phyloP scores from a whole-genome alignment of 2,888 invertebrate genomes.

The Odontocerum albicorne region DNA sequence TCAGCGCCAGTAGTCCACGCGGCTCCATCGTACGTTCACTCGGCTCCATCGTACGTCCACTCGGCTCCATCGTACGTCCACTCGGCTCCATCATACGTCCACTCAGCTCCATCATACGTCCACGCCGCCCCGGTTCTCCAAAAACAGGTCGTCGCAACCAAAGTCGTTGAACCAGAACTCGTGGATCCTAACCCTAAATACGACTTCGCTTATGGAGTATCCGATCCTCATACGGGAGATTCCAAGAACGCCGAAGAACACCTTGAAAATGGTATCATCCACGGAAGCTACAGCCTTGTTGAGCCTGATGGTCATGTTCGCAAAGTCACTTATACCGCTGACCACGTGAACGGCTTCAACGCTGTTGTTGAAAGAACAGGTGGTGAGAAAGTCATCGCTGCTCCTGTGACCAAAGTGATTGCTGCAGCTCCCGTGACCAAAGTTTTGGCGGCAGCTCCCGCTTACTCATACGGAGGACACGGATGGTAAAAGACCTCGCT shows the following conservation, averaged over 20 bases:
- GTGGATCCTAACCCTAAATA: slow-evolving; percentile 58
- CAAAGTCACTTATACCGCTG: slow-evolving; percentile 58
- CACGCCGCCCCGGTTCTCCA: slow-evolving; percentile 32
- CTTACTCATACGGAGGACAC: slow-evolving; percentile 35
- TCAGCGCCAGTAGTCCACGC: slow-evolving; percentile 25
- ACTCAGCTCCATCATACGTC: slow-evolving; percentile 18
- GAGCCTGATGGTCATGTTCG: slow-evolving; percentile 57
- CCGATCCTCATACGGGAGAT: slow-evolving; percentile 56
- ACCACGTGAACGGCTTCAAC: slow-evolving; percentile 56
- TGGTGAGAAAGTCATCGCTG: slow-evolving; percentile 41
- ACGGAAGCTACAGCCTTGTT: slow-evolving; percentile 57
- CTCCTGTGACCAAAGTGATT: slow-evolving; percentile 37
- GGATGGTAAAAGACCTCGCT: slow-evolving; percentile 16
- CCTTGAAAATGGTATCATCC: slow-evolving; percentile 56
- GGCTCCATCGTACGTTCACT: slow-evolving; percentile 22
- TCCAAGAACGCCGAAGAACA: slow-evolving; percentile 56
- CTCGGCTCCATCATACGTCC: slow-evolving; percentile 20
- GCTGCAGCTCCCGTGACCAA: slow-evolving; percentile 31
- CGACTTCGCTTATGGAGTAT: slow-evolving; percentile 56
- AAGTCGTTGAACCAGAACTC: slow-evolving; percentile 53
- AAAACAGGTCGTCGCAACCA: slow-evolving; percentile 27
- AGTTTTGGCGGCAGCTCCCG: slow-evolving; percentile 46
- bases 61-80: slow-evolving; percentile 27
- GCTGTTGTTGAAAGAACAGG: slow-evolving; percentile 57
- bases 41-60: slow-evolving; percentile 24